These are phyloP conservation scores for Tipula confusa DNA, from an alignment of 2,888 invertebrate species.

Conservation along the genomic window DNA sequence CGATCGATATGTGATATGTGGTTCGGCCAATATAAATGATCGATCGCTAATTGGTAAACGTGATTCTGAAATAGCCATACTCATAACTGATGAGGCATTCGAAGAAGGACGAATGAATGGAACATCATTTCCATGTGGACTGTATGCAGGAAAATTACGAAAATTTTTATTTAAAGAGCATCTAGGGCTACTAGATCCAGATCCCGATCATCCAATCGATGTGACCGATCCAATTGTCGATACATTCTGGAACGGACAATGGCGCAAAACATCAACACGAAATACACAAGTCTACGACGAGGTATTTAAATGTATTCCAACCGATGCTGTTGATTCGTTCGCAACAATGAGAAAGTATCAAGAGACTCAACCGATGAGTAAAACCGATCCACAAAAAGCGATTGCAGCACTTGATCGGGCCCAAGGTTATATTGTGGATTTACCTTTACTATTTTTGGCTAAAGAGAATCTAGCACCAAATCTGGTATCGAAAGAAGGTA, in stretches of 20 bases:
- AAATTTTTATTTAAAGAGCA: constrained; percentile 88
- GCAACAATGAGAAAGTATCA: constrained; percentile 71
- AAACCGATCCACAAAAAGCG: constrained; percentile 67
- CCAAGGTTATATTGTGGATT: constrained; percentile 79
- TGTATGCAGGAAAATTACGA: constrained; percentile 79
- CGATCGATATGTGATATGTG: constrained; percentile 86
- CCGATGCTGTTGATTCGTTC: constrained; percentile 75
- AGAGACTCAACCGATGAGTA: constrained; percentile 66
- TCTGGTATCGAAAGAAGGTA: constrained; percentile 79
- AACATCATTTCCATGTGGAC: constrained; percentile 72
- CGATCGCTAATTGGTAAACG: constrained; percentile 89
- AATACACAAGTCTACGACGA: constrained; percentile 91
- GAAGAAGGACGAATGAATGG: constrained; percentile 80
- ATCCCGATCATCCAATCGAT: constrained; percentile 52
- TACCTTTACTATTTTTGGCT: constrained; percentile 85
- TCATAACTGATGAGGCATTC: constrained; percentile 78
- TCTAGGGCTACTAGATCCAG: constrained; percentile 62
- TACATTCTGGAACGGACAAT: constrained; percentile 77
- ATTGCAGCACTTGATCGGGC: constrained; percentile 68
- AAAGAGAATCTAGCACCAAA: constrained; percentile 81
- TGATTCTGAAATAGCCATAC: constrained; percentile 90
- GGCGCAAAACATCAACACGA: constrained; percentile 71
- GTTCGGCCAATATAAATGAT: constrained; percentile 98
- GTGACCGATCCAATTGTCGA: constrained; percentile 77
- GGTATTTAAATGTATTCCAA: constrained; percentile 88